Conservation (phyloP, 2,113 vertebrate species). For the Mesoclemmys tuberculata region DNA sequence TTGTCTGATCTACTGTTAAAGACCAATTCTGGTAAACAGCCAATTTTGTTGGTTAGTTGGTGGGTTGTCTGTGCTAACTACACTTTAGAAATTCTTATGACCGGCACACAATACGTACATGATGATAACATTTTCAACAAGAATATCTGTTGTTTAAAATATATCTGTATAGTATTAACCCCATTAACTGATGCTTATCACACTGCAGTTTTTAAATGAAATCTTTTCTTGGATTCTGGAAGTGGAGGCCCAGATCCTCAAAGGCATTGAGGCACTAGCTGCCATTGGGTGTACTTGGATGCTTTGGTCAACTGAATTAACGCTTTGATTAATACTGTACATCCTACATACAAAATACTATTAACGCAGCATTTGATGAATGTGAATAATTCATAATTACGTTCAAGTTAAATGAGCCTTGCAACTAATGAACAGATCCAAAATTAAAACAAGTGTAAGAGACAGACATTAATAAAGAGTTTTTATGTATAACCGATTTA, state of each 20-base stretch:
- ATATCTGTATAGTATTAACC: neutral
- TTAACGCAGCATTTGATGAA: slow-evolving; percentile 63
- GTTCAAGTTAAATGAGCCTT: slow-evolving; percentile 54
- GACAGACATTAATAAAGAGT: slow-evolving; percentile 22
- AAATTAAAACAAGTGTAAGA: slow-evolving; percentile 54
- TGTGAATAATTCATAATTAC: slow-evolving; percentile 43
- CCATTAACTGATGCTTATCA: slow-evolving; percentile 6
- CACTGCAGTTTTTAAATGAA: neutral
- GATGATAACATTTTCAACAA: neutral
- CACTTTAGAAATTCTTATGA: neutral
- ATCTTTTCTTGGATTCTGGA: neutral
- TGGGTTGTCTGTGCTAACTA: neutral
- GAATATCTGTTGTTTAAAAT: neutral
- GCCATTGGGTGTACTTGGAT: neutral
- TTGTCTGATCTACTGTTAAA: neutral
- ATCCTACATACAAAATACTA: slow-evolving; percentile 28
- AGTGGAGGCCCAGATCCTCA: neutral
- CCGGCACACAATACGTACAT: neutral
- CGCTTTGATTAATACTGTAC: slow-evolving; percentile 60
- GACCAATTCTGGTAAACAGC: neutral
- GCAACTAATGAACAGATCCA: slow-evolving; percentile 31
- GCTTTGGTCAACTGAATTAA: slow-evolving; percentile 54
- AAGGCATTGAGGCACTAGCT: neutral
- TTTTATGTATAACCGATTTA: slow-evolving; percentile 41
- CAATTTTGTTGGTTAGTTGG: fast-evolving